phyloP scores from a whole-genome alignment of 2,113 vertebrate species.

The Nothoprocta pentlandii region DNA sequence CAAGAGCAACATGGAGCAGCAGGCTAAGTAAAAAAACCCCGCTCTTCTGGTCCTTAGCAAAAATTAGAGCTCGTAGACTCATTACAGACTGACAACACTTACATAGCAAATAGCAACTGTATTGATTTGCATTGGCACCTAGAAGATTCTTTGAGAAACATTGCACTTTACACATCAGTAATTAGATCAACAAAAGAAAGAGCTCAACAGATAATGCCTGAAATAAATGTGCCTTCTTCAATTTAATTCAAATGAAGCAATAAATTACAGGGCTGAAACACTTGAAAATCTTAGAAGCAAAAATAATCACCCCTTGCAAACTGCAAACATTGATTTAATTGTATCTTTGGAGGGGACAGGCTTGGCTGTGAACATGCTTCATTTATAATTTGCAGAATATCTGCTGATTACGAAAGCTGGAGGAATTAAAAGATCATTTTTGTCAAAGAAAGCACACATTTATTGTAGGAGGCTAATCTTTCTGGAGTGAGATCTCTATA shows the following conservation, averaged over 20 bases:
- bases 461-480: background rate
- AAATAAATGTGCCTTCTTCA: background rate
- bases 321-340: background rate
- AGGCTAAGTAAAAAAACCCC: background rate
- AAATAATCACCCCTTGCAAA: background rate
- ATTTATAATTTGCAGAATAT: background rate
- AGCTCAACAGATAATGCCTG: background rate
- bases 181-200: background rate
- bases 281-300: background rate
- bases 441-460: background rate
- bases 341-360: background rate
- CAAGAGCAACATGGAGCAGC: background rate
- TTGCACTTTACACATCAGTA: background rate
- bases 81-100: background rate
- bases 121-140: background rate
- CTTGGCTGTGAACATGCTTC: background rate
- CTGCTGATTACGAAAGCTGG: background rate
- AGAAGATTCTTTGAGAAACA: background rate
- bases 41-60: background rate
- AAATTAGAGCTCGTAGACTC: background rate
- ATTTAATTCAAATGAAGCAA: background rate
- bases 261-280: background rate
- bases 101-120: background rate
- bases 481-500: background rate
- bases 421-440: background rate